Conservation (phyloP, 2,888 invertebrate species). For the Hirtodrosophila confusa region DNA sequence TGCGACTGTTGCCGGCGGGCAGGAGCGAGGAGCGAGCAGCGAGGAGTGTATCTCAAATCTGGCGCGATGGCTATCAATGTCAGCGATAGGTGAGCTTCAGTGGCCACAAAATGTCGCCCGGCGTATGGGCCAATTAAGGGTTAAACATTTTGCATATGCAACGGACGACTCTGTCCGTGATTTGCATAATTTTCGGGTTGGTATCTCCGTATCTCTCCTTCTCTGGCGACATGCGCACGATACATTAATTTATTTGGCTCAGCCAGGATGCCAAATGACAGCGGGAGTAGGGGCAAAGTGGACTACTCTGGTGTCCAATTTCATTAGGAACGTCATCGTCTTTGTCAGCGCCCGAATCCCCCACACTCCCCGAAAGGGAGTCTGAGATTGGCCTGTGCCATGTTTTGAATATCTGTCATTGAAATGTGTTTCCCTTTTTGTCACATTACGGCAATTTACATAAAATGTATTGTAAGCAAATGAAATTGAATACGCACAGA, state of each 20-base stretch:
- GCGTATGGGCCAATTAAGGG: slow-evolving; percentile 81
- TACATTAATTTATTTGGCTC: slow-evolving; percentile 77
- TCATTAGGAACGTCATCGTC: slow-evolving; percentile 69
- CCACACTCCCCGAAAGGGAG: slow-evolving; percentile 4
- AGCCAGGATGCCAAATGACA: slow-evolving; percentile 20
- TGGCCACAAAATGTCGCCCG: slow-evolving; percentile 56
- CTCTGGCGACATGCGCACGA: slow-evolving; percentile 51
- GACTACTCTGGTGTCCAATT: slow-evolving; percentile 77
- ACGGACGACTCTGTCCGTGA: slow-evolving; percentile 50
- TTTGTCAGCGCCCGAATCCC: slow-evolving; percentile 17
- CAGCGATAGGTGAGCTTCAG: slow-evolving; percentile 67
- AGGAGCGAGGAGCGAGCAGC: slow-evolving; percentile 8
- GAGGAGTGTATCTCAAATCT: slow-evolving; percentile 49
- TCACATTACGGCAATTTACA: slow-evolving; percentile 80
- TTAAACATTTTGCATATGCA: slow-evolving; percentile 75
- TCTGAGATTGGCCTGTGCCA: slow-evolving; percentile 22
- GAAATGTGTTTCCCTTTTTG: slow-evolving; percentile 81
- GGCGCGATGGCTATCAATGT: slow-evolving; percentile 74
- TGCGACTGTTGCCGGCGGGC: slow-evolving; percentile 9
- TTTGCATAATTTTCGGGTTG: slow-evolving; percentile 77
- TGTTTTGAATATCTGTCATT: slow-evolving; percentile 83
- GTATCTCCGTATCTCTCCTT: slow-evolving; percentile 27
- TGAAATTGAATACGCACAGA: slow-evolving; percentile 70
- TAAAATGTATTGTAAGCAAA: slow-evolving; percentile 68
- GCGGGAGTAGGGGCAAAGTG: slow-evolving; percentile 16